Evolutionary conservation across 92 coral and sea anemone genomes (phyloP), one percentile per base, ranked within the genome.

Genomic region (Pocillopora meandrina): DNA sequence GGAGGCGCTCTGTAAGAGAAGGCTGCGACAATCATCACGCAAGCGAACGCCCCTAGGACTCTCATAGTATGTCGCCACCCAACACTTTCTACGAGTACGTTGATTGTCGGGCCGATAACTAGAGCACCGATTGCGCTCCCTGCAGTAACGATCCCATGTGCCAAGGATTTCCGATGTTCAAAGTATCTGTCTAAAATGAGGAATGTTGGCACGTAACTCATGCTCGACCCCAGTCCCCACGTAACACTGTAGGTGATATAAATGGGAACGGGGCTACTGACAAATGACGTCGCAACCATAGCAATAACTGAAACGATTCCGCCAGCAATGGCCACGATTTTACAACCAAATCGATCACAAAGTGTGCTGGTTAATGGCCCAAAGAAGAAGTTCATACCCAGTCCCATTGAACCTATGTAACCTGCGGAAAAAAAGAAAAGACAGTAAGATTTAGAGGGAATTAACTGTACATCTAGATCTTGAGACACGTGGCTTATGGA

Each of bases 171-270:
- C 36, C 81, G 90, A 23, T 80, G 88, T 7, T 76, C 86, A 77
- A 90, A 90, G 84, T 85, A 81, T 55, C 70, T 86, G 64, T 81
- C 87, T 19, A 90, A 82, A 16, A 90, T 81, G 67, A 90, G 87
- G 61, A 69, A 90, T 34, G 93, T 81, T n/a, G 93, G 89, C 21
- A 84, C 83, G 75, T 77, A 90, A 58, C 93, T 63, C 86, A 90
- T 76, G 61, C 93, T 90, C 1, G 93, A 90, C 20, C 93, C 93
- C 75, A 82, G 52, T 73, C 93, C 93, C 93, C 93, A 90, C 8
- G 86, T 75, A 61, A 90, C n/a, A 75, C 90, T 86, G 64, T 90
- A 90, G 61, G 90, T 85, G 62, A 90, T 57, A 76, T 81, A 86
- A 89, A 90, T 86, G 56, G 84, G 75, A 90, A 81, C 85, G 84